These are phyloP conservation scores for Orthonychiurus folsomi DNA, from an alignment of 2,888 invertebrate species.

Conservation along the genomic window DNA sequence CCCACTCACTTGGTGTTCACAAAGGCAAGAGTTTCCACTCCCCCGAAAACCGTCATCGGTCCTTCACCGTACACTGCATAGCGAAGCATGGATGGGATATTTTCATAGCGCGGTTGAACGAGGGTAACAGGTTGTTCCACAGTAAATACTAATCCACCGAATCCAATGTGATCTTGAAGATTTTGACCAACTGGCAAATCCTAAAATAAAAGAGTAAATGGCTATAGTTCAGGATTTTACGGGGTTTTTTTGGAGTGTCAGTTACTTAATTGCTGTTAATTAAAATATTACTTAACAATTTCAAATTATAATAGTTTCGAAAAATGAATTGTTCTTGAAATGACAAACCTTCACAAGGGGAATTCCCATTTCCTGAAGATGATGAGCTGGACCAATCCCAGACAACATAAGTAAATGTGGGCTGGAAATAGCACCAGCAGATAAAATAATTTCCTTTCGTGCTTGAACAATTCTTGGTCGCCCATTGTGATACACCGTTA, in stretches of 20 bases:
- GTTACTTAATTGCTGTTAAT: too few species aligned
- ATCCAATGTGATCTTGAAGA: slow-evolving; percentile 78
- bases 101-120: slow-evolving; percentile 67
- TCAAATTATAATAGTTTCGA: not conserved
- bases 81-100: slow-evolving; percentile 66
- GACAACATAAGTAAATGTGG: slow-evolving; percentile 90
- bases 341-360: slow-evolving; percentile 43
- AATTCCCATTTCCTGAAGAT: slow-evolving; percentile 43
- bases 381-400: slow-evolving; percentile 54
- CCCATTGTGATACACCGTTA: slow-evolving; percentile 67
- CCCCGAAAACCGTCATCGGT: slow-evolving; percentile 71
- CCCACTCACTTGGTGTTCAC: slow-evolving; percentile 70
- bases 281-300: too few species aligned
- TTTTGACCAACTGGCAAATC: slow-evolving; percentile 76
- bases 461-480: slow-evolving; percentile 65
- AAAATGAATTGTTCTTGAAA: not conserved
- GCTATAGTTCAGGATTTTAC: too few species aligned
- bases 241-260: too few species aligned
- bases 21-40: slow-evolving; percentile 80
- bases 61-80: slow-evolving; percentile 74
- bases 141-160: slow-evolving; percentile 75
- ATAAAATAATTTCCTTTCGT: slow-evolving; percentile 76
- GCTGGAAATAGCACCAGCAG: slow-evolving; percentile 83
- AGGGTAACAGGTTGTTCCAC: slow-evolving; percentile 70
- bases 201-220: slow-evolving; percentile 49